These are phyloP conservation scores for Dipodomys merriami DNA, from an alignment of 2,113 vertebrate species.

Conservation along the genomic window DNA sequence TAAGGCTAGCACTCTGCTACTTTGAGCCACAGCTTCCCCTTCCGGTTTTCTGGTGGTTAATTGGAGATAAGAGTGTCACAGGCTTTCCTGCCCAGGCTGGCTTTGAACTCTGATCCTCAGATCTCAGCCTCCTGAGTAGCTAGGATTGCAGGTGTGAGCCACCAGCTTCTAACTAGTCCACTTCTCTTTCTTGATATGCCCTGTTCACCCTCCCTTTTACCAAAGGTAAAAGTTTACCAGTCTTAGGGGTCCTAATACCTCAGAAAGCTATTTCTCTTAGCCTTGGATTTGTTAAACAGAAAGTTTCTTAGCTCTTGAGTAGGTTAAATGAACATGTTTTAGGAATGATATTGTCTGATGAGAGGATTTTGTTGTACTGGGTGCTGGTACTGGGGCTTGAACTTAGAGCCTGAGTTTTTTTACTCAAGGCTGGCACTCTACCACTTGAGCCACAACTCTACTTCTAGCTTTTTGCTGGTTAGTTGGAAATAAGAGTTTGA, in stretches of 20 bases:
- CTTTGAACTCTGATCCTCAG: neutral
- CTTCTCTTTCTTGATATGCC: neutral
- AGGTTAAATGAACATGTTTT: neutral
- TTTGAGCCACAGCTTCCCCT: no score
- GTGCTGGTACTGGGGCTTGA: no score
- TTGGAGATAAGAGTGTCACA: no score
- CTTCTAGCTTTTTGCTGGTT: no score
- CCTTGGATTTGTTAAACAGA: conserved; percentile 49
- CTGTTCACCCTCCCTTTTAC: neutral
- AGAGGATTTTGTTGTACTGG: no score
- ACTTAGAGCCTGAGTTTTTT: no score
- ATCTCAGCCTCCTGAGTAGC: neutral
- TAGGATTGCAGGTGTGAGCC: neutral
- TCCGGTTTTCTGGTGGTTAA: no score
- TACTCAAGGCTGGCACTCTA: no score
- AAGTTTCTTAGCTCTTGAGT: neutral
- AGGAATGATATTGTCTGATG: neutral
- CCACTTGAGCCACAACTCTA: no score
- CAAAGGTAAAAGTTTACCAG: neutral
- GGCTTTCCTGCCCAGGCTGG: no score
- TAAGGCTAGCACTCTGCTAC: no score
- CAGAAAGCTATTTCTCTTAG: neutral
- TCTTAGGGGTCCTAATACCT: neutral
- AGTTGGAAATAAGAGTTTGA: no score
- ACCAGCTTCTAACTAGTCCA: neutral